These are phyloP conservation scores for Hylaea fasciaria DNA, from an alignment of 2,888 invertebrate species.

Conservation along the genomic window DNA sequence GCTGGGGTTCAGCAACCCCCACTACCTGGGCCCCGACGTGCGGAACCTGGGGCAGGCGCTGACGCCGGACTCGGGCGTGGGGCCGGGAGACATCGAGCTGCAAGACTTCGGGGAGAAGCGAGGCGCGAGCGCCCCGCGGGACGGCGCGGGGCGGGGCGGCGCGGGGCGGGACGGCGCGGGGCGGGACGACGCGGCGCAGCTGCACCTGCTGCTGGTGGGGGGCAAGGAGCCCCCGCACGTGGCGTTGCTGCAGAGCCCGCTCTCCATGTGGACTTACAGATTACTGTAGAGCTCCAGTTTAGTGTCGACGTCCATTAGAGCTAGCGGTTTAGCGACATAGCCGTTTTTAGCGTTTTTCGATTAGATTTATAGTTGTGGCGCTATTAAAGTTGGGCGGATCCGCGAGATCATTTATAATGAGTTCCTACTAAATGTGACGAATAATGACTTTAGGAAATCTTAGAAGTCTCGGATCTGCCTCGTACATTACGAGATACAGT, in stretches of 20 bases:
- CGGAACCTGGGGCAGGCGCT: slow-evolving; percentile 87
- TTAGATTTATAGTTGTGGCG: slow-evolving; percentile 26
- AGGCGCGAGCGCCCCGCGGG: slow-evolving; percentile 52
- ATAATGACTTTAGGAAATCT: too few species aligned
- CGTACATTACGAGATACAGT: too few species aligned
- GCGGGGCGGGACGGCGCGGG: too few species aligned
- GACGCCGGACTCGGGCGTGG: slow-evolving; percentile 87
- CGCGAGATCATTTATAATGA: neutral
- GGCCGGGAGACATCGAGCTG: slow-evolving; percentile 76
- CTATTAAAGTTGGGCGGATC: neutral
- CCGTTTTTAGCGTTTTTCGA: slow-evolving; percentile 26
- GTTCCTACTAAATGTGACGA: too few species aligned
- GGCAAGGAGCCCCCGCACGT: slow-evolving; percentile 92
- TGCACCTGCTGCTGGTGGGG: slow-evolving; percentile 86
- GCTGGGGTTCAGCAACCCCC: slow-evolving; percentile 90
- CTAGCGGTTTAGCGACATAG: slow-evolving; percentile 23
- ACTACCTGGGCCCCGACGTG: slow-evolving; percentile 89
- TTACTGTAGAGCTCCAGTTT: slow-evolving; percentile 62
- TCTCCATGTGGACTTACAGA: slow-evolving; percentile 92
- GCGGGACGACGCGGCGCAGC: slow-evolving; percentile 58
- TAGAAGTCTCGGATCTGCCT: too few species aligned
- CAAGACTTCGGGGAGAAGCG: slow-evolving; percentile 56
- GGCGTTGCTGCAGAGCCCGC: slow-evolving; percentile 90
- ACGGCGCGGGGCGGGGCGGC: slow-evolving; percentile 55
- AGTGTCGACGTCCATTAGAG: slow-evolving; percentile 2